These are phyloP conservation scores for Neotoxoptera formosana DNA, from an alignment of 1,140 invertebrate species.

Conservation along the genomic window DNA sequence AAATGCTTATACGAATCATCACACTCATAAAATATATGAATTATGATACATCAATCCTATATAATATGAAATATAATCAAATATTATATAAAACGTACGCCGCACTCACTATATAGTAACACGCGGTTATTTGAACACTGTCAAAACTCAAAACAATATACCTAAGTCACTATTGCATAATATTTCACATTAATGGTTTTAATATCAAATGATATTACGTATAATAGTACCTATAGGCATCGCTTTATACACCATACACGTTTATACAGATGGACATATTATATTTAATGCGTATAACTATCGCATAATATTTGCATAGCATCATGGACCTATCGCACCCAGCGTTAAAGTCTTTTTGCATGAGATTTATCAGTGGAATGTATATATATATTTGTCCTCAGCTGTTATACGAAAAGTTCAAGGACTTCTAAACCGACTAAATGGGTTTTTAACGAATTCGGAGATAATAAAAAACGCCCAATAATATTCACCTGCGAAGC, in stretches of 20 bases:
- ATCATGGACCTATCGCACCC: not conserved
- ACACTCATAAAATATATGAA: not conserved
- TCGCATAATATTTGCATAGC: not conserved
- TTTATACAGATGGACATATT: not conserved
- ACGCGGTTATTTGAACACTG: not conserved
- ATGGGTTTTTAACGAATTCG: constrained; percentile 9
- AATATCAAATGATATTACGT: not conserved
- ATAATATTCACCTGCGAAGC: not conserved
- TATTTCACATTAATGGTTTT: not conserved
- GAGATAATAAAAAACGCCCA: not conserved
- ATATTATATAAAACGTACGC: not conserved
- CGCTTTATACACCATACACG: not conserved
- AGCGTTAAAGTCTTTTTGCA: not conserved
- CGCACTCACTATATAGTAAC: too few relatives aligned
- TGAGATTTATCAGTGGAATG: not conserved
- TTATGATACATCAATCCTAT: not conserved
- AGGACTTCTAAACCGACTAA: not conserved
- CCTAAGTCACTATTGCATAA: too few relatives aligned
- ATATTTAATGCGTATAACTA: not conserved
- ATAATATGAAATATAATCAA: not conserved
- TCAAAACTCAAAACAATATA: not conserved
- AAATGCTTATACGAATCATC: not conserved
- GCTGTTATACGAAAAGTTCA: not conserved
- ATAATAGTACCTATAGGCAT: too few relatives aligned
- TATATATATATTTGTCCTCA: not conserved